These are phyloP conservation scores for Thryonomys swinderianus DNA, from an alignment of 2,113 vertebrate species.

Conservation along the genomic window DNA sequence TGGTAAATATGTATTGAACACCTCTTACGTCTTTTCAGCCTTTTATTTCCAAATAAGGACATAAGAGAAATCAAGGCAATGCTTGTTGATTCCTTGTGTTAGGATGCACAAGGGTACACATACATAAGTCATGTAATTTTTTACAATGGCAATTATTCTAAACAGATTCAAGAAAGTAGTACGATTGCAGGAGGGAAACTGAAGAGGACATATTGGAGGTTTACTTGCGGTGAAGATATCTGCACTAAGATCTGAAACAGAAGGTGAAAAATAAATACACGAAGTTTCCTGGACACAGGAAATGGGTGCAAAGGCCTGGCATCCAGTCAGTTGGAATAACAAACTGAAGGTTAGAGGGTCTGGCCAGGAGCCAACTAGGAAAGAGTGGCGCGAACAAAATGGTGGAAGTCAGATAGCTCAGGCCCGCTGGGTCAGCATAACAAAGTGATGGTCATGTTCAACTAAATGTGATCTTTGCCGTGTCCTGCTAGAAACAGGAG, in stretches of 20 bases:
- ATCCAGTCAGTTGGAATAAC: background rate
- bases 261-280: fast-evolving
- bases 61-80: too few species aligned
- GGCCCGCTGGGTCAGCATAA: background rate
- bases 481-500: too few species aligned
- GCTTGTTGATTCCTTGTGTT: background rate
- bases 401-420: fast-evolving
- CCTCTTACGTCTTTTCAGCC: background rate
- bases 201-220: fast-evolving
- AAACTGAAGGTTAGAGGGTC: background rate
- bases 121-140: background rate
- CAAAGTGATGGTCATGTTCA: too few species aligned
- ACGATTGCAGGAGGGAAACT: background rate
- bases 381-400: background rate
- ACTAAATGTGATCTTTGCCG: background rate
- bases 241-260: background rate
- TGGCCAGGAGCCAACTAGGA: too few species aligned
- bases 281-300: fast-evolving
- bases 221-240: fast-evolving
- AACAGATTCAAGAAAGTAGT: background rate
- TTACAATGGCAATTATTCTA: background rate
- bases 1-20: background rate
- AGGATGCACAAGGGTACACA: background rate
- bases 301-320: fast-evolving
- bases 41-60: background rate